Base-by-base conservation (phyloP, 2,888 invertebrate genomes). In the Yponomeuta malinellus region DNA sequence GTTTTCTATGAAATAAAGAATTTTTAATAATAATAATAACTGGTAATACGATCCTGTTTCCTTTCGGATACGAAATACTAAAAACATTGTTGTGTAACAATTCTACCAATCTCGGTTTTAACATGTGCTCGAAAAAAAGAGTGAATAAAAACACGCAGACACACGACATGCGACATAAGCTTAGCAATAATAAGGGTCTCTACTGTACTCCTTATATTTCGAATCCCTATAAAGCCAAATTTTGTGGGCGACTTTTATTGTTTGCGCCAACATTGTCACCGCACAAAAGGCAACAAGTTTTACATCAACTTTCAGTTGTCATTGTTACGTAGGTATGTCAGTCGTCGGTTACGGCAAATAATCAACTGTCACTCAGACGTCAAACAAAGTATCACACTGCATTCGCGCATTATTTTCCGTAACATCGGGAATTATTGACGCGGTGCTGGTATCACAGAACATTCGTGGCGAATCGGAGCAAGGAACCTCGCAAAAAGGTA, bases 331-430 rank as follows among this genome's bases (percentile, higher is more conserved):
- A 23, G 23, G 23, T 23, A n/a, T n/a, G 82, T 78, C 84, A 81
- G 78, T 82, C 80, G 84, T 86, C 83, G 76, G 87, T 84, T 86
- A 83, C 87, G 81, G 82, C 78, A 85, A 83, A 86, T 86, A 90
- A 89, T 85, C 80, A 83, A 83, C 83, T 88, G 91, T 92, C 92
- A 89, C 83, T 91, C 86, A 83, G 86, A 83, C 81, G 91, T 91
- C 90, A 87, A 83, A 69, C 10, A 69, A 59, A 69, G 31, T 15
- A 59, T 31, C 15, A n/a, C 31, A 68, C 23, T 43, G 33, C 12
- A 65, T 85, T 83, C 78, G 80, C 83, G 83, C 79, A 76, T 83
- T 84, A 85, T 86, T 86, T 88, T 78, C 83, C 83, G 80, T 81
- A 83, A 81, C 79, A 81, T 84, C 74, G 76, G 73, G 76, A 80